Evolutionary conservation across 2,797 vertebrate species (phyloP).

Genomic region (Sparus aurata): DNA sequence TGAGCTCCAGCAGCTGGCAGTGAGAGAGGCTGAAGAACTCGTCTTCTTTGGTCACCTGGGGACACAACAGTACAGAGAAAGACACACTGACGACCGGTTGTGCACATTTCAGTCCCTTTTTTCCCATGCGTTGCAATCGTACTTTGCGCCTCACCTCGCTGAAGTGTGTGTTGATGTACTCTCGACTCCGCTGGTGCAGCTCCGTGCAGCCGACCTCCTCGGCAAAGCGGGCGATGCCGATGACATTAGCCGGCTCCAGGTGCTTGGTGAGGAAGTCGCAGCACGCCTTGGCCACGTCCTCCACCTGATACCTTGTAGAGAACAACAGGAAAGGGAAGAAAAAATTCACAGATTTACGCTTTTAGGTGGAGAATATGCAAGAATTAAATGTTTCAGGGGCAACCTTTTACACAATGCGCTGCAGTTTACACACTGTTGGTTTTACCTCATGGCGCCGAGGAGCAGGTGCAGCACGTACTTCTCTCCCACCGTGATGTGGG

Average conservation of each 20-base stretch:
- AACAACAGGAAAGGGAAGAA: neutral
- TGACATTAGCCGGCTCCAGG: conserved; percentile 87
- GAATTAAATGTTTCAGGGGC: neutral
- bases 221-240: conserved; percentile 88
- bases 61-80: neutral
- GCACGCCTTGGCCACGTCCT: conserved; percentile 88
- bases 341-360: no score
- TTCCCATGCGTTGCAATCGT: neutral
- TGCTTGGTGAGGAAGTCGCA: conserved; percentile 89
- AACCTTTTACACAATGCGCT: neutral
- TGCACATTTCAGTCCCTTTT: neutral
- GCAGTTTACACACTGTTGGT: neutral
- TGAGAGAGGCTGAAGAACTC: conserved; percentile 90
- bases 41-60: conserved; percentile 89
- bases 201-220: conserved; percentile 88
- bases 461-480: conserved; percentile 88
- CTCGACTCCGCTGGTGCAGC: conserved; percentile 80
- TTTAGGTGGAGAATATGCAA: no score
- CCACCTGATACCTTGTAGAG: conserved; percentile 84
- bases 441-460: conserved; percentile 87
- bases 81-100: neutral
- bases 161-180: conserved; percentile 91
- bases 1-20: conserved; percentile 89
- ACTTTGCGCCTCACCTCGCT: conserved; percentile 79
- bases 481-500: conserved; percentile 88